Evolutionary conservation across 2,113 vertebrate genomes (phyloP).

Genomic region (Poecile atricapillus): DNA sequence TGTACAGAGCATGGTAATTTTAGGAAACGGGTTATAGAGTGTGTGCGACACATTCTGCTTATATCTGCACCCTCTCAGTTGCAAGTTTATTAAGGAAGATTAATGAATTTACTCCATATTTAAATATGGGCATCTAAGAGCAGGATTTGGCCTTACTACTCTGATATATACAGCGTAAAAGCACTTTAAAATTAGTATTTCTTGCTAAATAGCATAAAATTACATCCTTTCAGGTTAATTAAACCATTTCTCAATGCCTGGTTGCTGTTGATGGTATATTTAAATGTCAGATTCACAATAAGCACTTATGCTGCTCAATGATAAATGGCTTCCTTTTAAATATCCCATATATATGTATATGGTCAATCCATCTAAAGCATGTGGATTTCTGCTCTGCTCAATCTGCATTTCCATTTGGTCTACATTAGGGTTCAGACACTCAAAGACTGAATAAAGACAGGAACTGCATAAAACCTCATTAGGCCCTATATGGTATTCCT

Average conservation of each 20-base stretch:
- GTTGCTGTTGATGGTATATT: constrained; percentile 31
- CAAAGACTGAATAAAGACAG: background rate
- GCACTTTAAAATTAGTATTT: constrained; percentile 48
- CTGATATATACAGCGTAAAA: background rate
- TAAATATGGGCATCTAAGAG: background rate
- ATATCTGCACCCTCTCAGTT: background rate
- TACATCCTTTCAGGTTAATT: constrained; percentile 61
- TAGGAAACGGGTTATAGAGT: background rate
- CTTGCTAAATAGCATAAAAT: constrained; percentile 61
- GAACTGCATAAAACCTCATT: background rate
- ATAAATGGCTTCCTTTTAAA: constrained; percentile 35
- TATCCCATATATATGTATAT: background rate
- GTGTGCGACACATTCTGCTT: background rate
- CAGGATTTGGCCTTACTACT: background rate
- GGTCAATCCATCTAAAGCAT: background rate
- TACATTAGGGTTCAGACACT: background rate
- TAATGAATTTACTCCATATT: background rate
- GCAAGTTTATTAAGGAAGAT: background rate
- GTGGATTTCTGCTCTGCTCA: background rate
- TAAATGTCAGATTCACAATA: constrained; percentile 38
- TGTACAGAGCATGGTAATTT: background rate
- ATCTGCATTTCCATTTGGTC: background rate
- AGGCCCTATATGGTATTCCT: background rate
- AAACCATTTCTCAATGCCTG: background rate
- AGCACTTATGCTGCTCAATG: background rate